Evolutionary conservation across 2,113 vertebrate genomes (phyloP).

Genomic region (Hippocampus abdominalis): DNA sequence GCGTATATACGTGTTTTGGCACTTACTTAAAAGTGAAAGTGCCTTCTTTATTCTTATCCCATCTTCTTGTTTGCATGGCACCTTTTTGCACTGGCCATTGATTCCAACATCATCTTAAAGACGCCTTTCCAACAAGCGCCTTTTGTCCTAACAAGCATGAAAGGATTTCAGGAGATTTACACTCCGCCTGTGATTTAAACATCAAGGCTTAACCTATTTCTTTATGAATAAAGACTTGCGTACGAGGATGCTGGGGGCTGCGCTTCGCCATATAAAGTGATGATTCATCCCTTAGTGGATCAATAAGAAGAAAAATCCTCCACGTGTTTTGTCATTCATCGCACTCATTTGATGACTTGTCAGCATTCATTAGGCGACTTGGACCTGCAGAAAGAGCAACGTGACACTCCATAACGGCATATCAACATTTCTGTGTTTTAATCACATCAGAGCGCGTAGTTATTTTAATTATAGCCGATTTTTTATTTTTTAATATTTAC

Average conservation of each 20-base stretch:
- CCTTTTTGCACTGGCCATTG: conserved; percentile 25
- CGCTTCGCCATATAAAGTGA: conserved; percentile 52
- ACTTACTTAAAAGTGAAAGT: conserved; percentile 35
- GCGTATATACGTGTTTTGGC: conserved; percentile 1
- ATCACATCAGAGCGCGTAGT: conserved; percentile 12
- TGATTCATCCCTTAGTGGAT: conserved; percentile 57
- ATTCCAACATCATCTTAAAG: conserved; percentile 53
- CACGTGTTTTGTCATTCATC: not conserved
- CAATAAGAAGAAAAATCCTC: conserved; percentile 31
- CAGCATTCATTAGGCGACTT: not conserved
- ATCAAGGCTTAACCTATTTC: conserved; percentile 74
- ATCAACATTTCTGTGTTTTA: conserved; percentile 11
- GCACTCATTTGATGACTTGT: not conserved
- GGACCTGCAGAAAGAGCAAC: conserved; percentile 6
- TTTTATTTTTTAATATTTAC: not conserved
- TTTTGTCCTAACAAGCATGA: conserved; percentile 66
- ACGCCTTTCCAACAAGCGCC: conserved; percentile 50
- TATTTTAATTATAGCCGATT: not conserved
- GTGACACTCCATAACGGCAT: not conserved
- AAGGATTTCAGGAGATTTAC: conserved; percentile 68
- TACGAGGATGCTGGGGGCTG: conserved; percentile 27
- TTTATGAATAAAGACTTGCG: conserved; percentile 60
- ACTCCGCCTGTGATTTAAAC: conserved; percentile 65
- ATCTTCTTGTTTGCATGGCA: conserved; percentile 18
- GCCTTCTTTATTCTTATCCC: not conserved